These are phyloP conservation scores for Bellardia pandia DNA, from an alignment of 2,888 invertebrate species.

Conservation along the genomic window DNA sequence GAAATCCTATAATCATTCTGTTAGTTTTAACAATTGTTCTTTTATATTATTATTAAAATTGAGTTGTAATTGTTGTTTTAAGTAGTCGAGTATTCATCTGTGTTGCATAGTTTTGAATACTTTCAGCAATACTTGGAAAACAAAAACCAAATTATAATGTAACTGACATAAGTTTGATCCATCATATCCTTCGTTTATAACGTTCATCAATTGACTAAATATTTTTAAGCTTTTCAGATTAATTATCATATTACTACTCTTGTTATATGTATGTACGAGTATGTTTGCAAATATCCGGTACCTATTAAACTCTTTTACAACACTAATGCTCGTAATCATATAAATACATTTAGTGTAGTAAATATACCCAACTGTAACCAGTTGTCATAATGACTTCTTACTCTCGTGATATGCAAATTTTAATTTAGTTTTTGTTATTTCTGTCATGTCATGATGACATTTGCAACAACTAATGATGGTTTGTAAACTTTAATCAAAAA, in stretches of 20 bases:
- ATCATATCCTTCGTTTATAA: too few species aligned
- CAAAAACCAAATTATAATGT: too few species aligned
- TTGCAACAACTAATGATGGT: constrained; percentile 5
- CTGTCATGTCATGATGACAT: constrained; percentile 37
- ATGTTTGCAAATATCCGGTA: background rate
- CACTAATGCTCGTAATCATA: background rate
- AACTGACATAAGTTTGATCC: too few species aligned
- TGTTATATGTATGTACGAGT: background rate
- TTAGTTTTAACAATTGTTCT: constrained; percentile 55
- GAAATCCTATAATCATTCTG: constrained; percentile 62
- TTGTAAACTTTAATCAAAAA: background rate
- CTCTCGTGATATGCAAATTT: constrained; percentile 56
- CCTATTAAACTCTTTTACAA: background rate
- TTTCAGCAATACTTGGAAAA: too few species aligned
- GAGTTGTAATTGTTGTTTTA: background rate
- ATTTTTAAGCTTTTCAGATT: too few species aligned
- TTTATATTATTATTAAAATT: background rate
- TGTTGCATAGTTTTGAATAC: too few species aligned
- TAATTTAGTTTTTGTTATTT: constrained; percentile 18
- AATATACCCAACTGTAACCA: background rate
- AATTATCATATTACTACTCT: background rate
- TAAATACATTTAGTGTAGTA: background rate
- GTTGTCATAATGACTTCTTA: constrained; percentile 53
- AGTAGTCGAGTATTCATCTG: background rate
- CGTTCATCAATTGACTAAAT: too few species aligned